Percentiles rank a stretch among this genome's conserved stretches.
Evolutionary conservation across 1,140 invertebrate genomes (phyloP).

Genomic region (Leptinotarsa lineolata): DNA sequence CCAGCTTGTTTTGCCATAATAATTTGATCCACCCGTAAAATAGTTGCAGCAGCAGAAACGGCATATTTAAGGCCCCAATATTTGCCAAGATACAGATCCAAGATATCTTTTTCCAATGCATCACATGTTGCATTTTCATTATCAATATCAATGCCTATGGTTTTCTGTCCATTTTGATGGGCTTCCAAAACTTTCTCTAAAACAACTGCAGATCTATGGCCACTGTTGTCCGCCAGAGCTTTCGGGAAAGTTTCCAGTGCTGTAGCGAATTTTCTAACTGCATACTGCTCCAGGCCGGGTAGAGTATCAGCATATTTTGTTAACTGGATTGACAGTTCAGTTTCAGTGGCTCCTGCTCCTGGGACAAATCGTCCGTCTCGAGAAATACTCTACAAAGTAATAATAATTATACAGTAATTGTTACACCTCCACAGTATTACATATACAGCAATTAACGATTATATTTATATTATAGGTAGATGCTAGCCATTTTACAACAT

Average conservation of each 20-base stretch:
- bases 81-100: constrained; percentile 88
- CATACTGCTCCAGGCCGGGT: constrained; percentile 96
- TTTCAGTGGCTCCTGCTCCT: constrained; percentile 94
- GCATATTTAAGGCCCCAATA: constrained; percentile 95
- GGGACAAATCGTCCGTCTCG: constrained; percentile 80
- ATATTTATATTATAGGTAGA: too few relatives aligned
- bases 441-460: too few relatives aligned
- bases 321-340: constrained; percentile 89
- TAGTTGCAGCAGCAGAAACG: constrained; percentile 87
- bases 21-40: constrained; percentile 97
- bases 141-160: constrained; percentile 87
- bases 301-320: constrained; percentile 85
- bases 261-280: constrained; percentile 91
- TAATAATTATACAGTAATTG: not conserved
- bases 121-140: constrained; percentile 69
- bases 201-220: constrained; percentile 83
- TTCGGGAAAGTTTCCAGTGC: constrained; percentile 91
- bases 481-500: too few relatives aligned
- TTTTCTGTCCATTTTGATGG: constrained; percentile 77
- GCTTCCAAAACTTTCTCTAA: constrained; percentile 90
- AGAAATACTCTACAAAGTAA: constrained; percentile 52
- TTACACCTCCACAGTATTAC: too few relatives aligned
- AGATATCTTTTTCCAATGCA: constrained; percentile 78
- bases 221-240: constrained; percentile 92
- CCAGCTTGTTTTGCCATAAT: constrained; percentile 98